These are phyloP conservation scores for Actias luna DNA, from an alignment of 2,888 invertebrate genomes.

Conservation along the genomic window DNA sequence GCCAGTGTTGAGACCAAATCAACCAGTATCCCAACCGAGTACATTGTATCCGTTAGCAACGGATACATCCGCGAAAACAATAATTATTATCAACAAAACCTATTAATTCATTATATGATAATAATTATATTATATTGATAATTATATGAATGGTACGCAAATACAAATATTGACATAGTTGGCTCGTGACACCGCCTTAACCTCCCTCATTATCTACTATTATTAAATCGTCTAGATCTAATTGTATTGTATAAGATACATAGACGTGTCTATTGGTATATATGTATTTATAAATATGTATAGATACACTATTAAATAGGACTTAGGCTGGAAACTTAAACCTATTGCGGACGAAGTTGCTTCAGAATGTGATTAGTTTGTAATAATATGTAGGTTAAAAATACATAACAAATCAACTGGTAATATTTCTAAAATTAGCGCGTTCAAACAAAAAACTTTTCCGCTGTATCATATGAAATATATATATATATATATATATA, in stretches of 20 bases:
- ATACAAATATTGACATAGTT: constrained; percentile 78
- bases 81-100: constrained; percentile 48
- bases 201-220: constrained; percentile 63
- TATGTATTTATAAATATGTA: no score
- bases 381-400: no score
- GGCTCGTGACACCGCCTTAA: constrained; percentile 70
- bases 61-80: constrained; percentile 50
- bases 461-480: no score
- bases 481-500: no score
- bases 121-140: constrained; percentile 34
- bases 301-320: no score
- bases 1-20: not conserved
- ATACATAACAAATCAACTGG: no score
- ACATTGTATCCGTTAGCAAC: constrained; percentile 52
- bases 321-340: no score
- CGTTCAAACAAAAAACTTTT: no score
- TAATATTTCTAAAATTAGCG: no score
- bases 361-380: no score
- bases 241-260: constrained; percentile 24
- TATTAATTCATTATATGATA: constrained; percentile 45
- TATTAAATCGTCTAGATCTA: constrained; percentile 57
- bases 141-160: constrained; percentile 25
- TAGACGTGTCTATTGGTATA: no score
- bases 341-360: no score
- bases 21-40: constrained; percentile 2